Evolutionary conservation across 1,140 invertebrate genomes (phyloP), one percentile per base, ranked within the genome.

Genomic region (Zaprionus ornatus): DNA sequence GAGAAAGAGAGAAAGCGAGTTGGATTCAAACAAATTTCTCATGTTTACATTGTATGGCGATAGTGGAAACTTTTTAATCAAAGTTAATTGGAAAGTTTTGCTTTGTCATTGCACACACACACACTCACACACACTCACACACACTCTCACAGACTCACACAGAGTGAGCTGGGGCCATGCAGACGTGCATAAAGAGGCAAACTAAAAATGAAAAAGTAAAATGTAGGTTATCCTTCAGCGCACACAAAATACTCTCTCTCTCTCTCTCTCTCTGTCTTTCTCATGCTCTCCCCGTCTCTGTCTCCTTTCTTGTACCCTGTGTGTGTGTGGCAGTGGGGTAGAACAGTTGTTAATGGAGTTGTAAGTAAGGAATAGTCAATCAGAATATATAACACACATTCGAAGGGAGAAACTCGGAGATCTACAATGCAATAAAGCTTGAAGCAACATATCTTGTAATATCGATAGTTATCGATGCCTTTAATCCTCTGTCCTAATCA

Each of bases 51-150:
- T 88, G 84, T 90, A 79, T 79, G 82, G 78, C 81, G 84, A 88
- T 88, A 88, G 84, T 88, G 81, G 85, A 90, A 88, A 88, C 84
- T 88, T 88, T 88, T 88, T 88, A 88, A 88, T 88, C 84, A 88
- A 88, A 88, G 84, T 88, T 88, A 88, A 88, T 88, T 88, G 84
- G 84, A 88, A 88, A 88, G 84, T 88, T 88, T 88, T 90, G 84
- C 84, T 88, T 88, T 88, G 84, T 88, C 84, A 88, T 90, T 88
- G 81, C 81, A 69, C 60, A 78, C 77, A 88, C 52, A 74, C 35
- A 75, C 55, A 42, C 25, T 15, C 42, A 55, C 42, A 73, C 19
- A 66, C 50, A 62, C 45, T 48, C 50, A 73, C 29, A 62, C 55
- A 25, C 40, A 27, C 17, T 40, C 37, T 63, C 17, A 54, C 35